Percentiles rank a stretch among this genome's conserved stretches.
phyloP scores from a whole-genome alignment of 2,113 vertebrate genomes.

The Arvicanthis niloticus region DNA sequence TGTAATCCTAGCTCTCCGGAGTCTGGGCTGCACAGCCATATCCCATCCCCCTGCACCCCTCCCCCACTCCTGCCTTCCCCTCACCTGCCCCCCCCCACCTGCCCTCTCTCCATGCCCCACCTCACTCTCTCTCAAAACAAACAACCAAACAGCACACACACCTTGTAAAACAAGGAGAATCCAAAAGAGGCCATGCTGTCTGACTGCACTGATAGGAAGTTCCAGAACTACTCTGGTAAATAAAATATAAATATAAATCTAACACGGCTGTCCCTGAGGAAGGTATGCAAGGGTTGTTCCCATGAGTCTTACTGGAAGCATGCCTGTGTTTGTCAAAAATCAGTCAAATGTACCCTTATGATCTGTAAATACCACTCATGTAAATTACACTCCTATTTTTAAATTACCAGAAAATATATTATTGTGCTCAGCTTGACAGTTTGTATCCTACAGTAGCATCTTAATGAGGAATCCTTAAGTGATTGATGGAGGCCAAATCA shows the following conservation, averaged over 20 bases:
- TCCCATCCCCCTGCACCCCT: no score
- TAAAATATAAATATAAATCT: neutral
- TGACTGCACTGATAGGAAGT: neutral
- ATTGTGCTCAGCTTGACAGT: neutral
- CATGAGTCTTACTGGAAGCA: neutral
- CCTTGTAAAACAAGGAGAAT: neutral
- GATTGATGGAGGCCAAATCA: neutral
- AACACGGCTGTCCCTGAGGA: neutral
- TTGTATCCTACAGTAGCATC: neutral
- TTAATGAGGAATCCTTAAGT: neutral
- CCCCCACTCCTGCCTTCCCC: no score
- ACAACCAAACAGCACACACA: neutral
- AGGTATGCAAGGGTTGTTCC: neutral
- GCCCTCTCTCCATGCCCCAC: no score
- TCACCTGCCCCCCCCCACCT: no score
- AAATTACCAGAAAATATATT: slow-evolving; percentile 14
- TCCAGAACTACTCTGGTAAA: neutral
- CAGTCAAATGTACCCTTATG: neutral
- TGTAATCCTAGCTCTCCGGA: neutral
- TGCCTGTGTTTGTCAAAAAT: neutral
- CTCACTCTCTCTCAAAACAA: neutral
- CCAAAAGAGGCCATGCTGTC: neutral
- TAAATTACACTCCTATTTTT: neutral
- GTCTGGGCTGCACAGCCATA: neutral
- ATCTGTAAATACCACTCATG: neutral